Percentiles rank a stretch among this genome's conserved stretches.
These are phyloP conservation scores for Prosapia bicincta DNA, from an alignment of 2,888 invertebrate species.

Conservation along the genomic window DNA sequence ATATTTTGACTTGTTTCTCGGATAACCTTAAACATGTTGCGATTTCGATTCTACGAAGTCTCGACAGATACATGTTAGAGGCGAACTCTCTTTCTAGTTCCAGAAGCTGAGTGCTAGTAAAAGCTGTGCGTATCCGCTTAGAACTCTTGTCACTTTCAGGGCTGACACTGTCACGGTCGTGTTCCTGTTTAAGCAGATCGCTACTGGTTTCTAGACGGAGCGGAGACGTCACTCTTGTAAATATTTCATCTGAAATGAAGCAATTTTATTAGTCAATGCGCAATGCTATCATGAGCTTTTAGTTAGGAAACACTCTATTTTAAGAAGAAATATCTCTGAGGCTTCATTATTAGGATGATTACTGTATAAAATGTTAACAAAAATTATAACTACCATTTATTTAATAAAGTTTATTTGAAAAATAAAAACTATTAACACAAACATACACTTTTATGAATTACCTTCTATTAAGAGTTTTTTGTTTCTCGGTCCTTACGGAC, in stretches of 20 bases:
- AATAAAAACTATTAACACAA: too few species aligned
- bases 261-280: background rate
- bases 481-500: too few species aligned
- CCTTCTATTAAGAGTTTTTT: too few species aligned
- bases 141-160: constrained; percentile 56
- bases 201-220: background rate
- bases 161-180: constrained; percentile 41
- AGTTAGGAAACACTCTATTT: too few species aligned
- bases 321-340: too few species aligned
- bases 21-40: constrained; percentile 83
- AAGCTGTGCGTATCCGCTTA: constrained; percentile 89
- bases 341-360: too few species aligned
- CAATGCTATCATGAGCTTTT: too few species aligned
- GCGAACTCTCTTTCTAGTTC: constrained; percentile 81
- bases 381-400: too few species aligned
- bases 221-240: background rate
- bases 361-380: too few species aligned
- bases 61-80: constrained; percentile 85
- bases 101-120: constrained; percentile 84
- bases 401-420: too few species aligned
- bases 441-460: too few species aligned
- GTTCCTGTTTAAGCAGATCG: background rate
- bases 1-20: constrained; percentile 76
- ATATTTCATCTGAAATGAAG: constrained; percentile 10
- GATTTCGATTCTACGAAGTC: constrained; percentile 87